phyloP scores from a whole-genome alignment of 1,140 invertebrate species.

The Polyergus mexicanus region DNA sequence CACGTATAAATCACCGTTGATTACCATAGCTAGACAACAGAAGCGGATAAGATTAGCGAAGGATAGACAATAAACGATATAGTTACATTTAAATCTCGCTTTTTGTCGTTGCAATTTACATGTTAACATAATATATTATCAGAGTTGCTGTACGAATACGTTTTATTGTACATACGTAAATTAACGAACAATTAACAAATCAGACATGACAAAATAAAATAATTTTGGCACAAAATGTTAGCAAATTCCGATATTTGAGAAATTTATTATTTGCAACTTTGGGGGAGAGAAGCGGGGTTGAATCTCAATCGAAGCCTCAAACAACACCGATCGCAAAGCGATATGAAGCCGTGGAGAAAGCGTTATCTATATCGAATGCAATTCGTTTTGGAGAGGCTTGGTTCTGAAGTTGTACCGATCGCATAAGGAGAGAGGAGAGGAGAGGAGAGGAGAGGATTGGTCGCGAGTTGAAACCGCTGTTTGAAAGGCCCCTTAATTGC shows the following conservation, averaged over 20 bases:
- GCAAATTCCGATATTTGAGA: background rate
- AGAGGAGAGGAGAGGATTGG: slow-evolving; percentile 43
- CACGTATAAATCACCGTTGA: background rate
- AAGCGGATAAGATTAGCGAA: background rate
- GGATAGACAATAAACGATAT: background rate
- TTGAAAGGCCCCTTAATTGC: slow-evolving; percentile 59
- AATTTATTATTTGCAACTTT: slow-evolving; percentile 4
- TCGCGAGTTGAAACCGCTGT: slow-evolving; percentile 52
- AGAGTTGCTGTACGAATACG: background rate
- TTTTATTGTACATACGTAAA: background rate
- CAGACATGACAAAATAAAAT: slow-evolving; percentile 2
- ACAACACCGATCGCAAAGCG: slow-evolving; percentile 49
- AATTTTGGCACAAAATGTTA: slow-evolving; percentile 15
- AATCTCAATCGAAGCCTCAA: slow-evolving; percentile 44
- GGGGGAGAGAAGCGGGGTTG: background rate
- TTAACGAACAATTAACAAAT: background rate
- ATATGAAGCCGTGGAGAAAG: slow-evolving; percentile 21
- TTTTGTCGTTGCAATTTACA: background rate
- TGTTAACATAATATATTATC: background rate
- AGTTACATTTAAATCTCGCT: background rate
- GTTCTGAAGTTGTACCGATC: slow-evolving; percentile 37
- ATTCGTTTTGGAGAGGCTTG: slow-evolving; percentile 23
- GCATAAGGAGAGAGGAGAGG: slow-evolving; percentile 35
- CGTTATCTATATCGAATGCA: slow-evolving; percentile 60
- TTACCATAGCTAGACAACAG: background rate